Conservation (phyloP, 2,797 vertebrate species). For the Enteromius unitaeniatus region DNA sequence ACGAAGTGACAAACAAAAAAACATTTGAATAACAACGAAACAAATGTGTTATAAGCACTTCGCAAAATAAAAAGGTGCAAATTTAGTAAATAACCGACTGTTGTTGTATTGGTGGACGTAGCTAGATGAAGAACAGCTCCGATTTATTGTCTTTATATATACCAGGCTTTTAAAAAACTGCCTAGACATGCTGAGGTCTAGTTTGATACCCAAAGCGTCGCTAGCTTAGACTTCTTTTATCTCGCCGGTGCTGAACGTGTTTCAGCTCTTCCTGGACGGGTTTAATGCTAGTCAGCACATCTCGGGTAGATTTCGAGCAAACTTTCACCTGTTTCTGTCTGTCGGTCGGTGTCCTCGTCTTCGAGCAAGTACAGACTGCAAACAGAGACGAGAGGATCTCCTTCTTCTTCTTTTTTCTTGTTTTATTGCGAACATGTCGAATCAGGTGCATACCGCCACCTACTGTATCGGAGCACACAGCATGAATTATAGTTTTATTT, state of each 20-base stretch:
- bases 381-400: conserved; percentile 53
- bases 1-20: not conserved
- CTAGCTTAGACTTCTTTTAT: conserved; percentile 29
- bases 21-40: not conserved
- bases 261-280: too few species aligned
- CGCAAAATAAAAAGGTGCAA: not conserved
- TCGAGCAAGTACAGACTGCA: conserved; percentile 55
- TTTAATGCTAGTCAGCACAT: too few species aligned
- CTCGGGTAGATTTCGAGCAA: not conserved
- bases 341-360: conserved; percentile 39
- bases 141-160: not conserved
- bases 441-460: too few species aligned
- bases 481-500: too few species aligned
- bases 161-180: not conserved
- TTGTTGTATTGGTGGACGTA: not conserved
- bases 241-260: not conserved
- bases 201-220: not conserved
- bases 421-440: too few species aligned
- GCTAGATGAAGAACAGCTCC: too few species aligned
- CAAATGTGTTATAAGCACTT: not conserved
- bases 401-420: too few species aligned
- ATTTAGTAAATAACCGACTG: not conserved
- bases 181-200: not conserved
- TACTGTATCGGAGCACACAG: too few species aligned
- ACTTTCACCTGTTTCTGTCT: conserved; percentile 70